Percentiles rank a stretch among this genome's conserved stretches.
Conservation (phyloP, 2,797 vertebrate species). For the Buceros bicornis region DNA sequence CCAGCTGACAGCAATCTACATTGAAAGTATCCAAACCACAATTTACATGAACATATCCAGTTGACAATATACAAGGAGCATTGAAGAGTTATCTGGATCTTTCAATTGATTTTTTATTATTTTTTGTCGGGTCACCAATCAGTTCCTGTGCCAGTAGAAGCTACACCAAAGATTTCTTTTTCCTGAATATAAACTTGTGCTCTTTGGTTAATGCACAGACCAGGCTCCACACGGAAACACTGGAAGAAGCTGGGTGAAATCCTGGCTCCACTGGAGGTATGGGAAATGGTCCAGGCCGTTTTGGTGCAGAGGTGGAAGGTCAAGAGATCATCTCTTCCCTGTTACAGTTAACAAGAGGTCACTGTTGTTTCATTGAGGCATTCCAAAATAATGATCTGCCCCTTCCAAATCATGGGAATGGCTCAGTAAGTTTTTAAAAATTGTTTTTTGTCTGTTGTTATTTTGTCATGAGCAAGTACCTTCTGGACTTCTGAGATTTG, state of each 20-base stretch:
- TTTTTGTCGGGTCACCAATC: background rate
- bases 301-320: fast-evolving
- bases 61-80: background rate
- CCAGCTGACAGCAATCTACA: background rate
- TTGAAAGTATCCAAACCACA: background rate
- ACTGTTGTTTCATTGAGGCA: background rate
- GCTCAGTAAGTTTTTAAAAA: background rate
- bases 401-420: background rate
- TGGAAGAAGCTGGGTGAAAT: background rate
- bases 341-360: background rate
- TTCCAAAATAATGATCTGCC: background rate
- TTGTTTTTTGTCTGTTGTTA: fast-evolving
- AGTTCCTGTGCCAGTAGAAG: background rate
- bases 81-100: background rate
- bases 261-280: background rate
- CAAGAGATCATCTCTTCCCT: background rate
- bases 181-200: background rate
- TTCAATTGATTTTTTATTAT: background rate
- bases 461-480: background rate
- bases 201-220: background rate
- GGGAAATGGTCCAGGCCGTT: background rate
- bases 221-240: background rate
- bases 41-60: background rate
- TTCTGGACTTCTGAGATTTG: background rate
- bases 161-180: background rate